Base-by-base conservation (phyloP, 2,113 vertebrate genomes). In the Mirounga angustirostris region DNA sequence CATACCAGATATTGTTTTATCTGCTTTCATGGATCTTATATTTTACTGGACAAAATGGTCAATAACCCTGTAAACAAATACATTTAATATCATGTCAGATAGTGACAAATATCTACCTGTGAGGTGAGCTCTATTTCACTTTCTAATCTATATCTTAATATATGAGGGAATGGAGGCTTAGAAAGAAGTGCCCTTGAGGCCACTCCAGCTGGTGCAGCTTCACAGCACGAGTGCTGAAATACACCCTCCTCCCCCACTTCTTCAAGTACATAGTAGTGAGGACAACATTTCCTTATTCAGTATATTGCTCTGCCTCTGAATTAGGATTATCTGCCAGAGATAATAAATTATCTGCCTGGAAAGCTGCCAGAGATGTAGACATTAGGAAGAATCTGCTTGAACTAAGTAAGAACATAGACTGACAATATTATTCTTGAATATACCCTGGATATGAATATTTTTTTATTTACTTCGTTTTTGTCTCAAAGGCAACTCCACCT, bases 401-500 rank as follows among this genome's bases (percentile, higher is more conserved):
- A 40, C 19, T 93, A n/a, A 92, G 21, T 89, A n/a, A 92, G 30
- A 13, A 65, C 12, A 4, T 30, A 78, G 7, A 71, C 36, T 91
- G 63, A 46, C 69, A 78, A 0, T 96, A 52, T 56, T 93, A 43
- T 40, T 85, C 79, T 86, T 89, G 73, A 86, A 26, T 82, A n/a
- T 80, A 33, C 82, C 26, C 40, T 16, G 0, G 26, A 61, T 84
- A 85, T 19, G 28, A 54, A 14, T 24, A 26, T 86, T 65, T 90
- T 76, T 76, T 63, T 65, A n/a, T 86, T 82, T 96, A 24, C 52
- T 91, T 33, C 0, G 8, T 86, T 79, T 96, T 95, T 89, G 61
- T 90, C 73, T 97, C 50, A 92, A 71, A 95, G 4, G 28, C 59
- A 61, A 94, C 16, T 88, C 15, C 89, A 30, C 40, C 19, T 43